Conservation (phyloP, 2,113 vertebrate genomes). For the Pungitius pungitius region DNA sequence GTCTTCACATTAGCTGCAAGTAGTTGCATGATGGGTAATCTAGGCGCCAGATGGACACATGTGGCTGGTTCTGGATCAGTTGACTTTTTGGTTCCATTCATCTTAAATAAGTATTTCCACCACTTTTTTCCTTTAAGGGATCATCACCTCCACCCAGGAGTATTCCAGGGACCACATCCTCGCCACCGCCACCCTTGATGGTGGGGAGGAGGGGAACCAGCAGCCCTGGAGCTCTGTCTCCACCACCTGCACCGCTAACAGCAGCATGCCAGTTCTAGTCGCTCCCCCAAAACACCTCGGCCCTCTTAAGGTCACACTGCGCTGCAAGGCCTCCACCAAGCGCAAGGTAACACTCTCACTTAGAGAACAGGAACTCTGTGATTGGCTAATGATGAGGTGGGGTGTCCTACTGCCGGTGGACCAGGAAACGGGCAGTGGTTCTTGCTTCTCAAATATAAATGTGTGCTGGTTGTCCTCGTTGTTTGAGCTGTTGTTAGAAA, state of each 20-base stretch:
- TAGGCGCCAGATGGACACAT: too few species aligned
- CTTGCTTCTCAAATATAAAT: not conserved
- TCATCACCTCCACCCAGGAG: constrained; percentile 21
- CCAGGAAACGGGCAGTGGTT: too few species aligned
- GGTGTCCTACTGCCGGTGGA: too few species aligned
- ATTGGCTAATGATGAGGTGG: too few species aligned
- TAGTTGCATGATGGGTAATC: not conserved
- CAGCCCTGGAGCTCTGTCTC: constrained; percentile 76
- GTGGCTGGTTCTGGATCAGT: too few species aligned
- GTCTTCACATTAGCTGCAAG: not conserved
- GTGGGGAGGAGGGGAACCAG: constrained; percentile 28
- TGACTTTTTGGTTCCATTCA: too few species aligned
- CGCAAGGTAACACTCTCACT: constrained; percentile 80
- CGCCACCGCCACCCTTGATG: not conserved
- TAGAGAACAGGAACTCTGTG: too few species aligned
- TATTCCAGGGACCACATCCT: constrained; percentile 47
- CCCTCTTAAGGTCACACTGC: constrained; percentile 68
- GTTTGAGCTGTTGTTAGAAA: too few species aligned
- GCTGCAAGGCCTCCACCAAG: constrained; percentile 89
- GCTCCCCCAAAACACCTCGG: constrained; percentile 45
- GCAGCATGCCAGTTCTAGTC: constrained; percentile 45
- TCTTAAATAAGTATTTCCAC: not conserved
- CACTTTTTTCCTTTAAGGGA: constrained; percentile 25
- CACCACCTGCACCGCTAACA: constrained; percentile 79
- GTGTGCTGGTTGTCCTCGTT: not conserved